Percentiles rank a stretch among this genome's conserved stretches.
Conservation (phyloP, 2,113 vertebrate species). For the Mus musculus region GRCm39 chr7:139808501-139809000, state of each 20-base stretch:
- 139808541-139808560: conserved; percentile 65
- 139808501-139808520: conserved; percentile 70
- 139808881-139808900: background rate
- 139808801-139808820: background rate
- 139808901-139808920: background rate
- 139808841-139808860: background rate
- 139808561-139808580: background rate
- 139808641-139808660: conserved; percentile 56
- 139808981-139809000: background rate
- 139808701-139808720: conserved; percentile 73
- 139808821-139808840: background rate
- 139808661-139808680: conserved; percentile 24
- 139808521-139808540: conserved; percentile 54
- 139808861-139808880: background rate
- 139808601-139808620: conserved; percentile 65
- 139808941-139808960: background rate
- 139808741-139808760: rapidly evolving
- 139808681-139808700: conserved; percentile 55
- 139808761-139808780: background rate
- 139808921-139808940: background rate
- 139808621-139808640: conserved; percentile 75
- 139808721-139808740: conserved; percentile 56
- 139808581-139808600: background rate
- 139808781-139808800: background rate
- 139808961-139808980: background rate